Base-by-base conservation (phyloP, 2,888 invertebrate genomes). In the Odontothrips loti region DNA sequence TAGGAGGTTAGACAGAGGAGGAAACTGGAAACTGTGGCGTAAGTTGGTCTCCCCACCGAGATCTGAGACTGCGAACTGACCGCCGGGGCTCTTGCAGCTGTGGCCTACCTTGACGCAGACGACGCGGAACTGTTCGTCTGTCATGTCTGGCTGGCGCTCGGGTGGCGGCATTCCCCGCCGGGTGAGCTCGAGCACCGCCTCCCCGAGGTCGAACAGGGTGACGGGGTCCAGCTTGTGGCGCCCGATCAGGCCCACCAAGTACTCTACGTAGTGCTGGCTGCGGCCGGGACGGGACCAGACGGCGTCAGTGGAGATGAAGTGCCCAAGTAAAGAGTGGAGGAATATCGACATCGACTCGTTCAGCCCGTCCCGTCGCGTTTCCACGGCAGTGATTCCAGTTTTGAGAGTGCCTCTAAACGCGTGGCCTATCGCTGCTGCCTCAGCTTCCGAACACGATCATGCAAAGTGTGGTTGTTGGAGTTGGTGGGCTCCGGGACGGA, bases 251-350 rank as follows among this genome's bases (percentile, higher is more conserved):
- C 91, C 92, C 87, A 96, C 96, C 90, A 98, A 92, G 90, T 97
- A 97, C 90, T 98, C 98, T 88, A 96, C 93, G 91, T 96, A 98
- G 91, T 98, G 98, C 87, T 91, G 90, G 91, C 97, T 98, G 68
- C 23, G 68, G 68, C 68, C 58, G 58, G 58, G n/a, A 58, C 15
- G 20, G 58, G 15, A 58, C 15, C 15, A 17, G n/a, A n/a, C n/a
- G n/a, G n/a, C n/a, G n/a, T n/a, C n/a, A n/a, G n/a, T n/a, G 34
- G 34, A 43, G 34, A 43, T 2, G 6, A 6, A 43, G 34, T 6
- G 34, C n/a, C n/a, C n/a, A n/a, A n/a, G n/a, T n/a, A 43, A 6
- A 43, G 34, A 43, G 34, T 43, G 34, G 34, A 43, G 34, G 34
- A 6, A 43, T 6, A 43, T 43, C 34, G 34, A 43, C 34, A 43